phyloP scores from a whole-genome alignment of 30 jellyfish, hydroid and myxozoan genomes.

The Cassiopea andromeda region DNA sequence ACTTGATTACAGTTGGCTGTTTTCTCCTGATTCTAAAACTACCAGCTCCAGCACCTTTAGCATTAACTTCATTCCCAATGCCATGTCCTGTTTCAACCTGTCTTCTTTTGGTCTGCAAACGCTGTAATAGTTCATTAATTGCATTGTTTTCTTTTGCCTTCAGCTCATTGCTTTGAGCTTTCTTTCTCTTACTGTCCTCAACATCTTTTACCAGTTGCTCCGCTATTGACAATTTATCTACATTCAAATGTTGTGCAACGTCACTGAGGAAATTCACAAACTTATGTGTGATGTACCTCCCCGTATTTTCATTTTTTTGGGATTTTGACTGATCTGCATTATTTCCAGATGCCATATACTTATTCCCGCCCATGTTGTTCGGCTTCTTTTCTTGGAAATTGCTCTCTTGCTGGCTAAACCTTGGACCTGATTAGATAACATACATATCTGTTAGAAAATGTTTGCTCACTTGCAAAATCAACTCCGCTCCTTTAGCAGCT shows the following conservation, averaged over 20 bases:
- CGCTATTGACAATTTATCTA: conserved; percentile 71
- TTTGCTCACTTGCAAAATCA: no score
- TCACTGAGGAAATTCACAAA: conserved; percentile 70
- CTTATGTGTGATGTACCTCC: conserved; percentile 56
- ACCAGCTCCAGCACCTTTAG: not conserved
- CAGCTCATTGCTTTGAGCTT: conserved; percentile 8
- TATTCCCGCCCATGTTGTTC: not conserved
- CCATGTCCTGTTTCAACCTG: not conserved
- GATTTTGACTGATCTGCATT: not conserved
- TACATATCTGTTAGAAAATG: no score
- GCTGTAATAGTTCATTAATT: not conserved
- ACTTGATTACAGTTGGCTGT: conserved; percentile 53
- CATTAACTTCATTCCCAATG: not conserved
- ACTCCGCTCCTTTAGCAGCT: no score
- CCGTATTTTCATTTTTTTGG: conserved; percentile 9
- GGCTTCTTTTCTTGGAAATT: conserved; percentile 4
- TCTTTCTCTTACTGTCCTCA: conserved; percentile 52
- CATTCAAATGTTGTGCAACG: conserved; percentile 69
- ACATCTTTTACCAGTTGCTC: conserved; percentile 75
- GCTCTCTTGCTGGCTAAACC: conserved; percentile 46
- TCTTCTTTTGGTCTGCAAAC: conserved; percentile 5
- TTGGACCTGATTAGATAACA: conserved; percentile 13
- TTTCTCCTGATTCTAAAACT: conserved; percentile 38
- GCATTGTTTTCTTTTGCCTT: conserved; percentile 8
- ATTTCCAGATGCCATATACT: not conserved